A percentile compares a stretch with the other conserved stretches of the same genome.
Conservation (phyloP, 2,888 invertebrate species). For the Tolmerus cingulatus region DNA sequence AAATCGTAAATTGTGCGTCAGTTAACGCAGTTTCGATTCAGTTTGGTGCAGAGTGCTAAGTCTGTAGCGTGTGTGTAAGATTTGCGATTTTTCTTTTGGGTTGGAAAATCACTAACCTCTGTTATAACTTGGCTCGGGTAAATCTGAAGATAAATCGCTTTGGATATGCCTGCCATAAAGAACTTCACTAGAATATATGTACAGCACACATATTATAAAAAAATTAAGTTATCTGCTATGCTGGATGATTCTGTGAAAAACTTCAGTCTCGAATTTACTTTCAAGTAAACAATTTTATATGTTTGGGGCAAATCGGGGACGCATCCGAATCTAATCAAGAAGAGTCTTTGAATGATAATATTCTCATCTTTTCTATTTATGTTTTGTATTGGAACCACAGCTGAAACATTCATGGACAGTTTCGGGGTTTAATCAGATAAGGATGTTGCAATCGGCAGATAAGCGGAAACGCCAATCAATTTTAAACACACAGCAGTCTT, state of each 20-base stretch:
- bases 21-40: too few relatives aligned
- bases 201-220: slow-evolving; percentile 26
- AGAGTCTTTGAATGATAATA: slow-evolving; percentile 24
- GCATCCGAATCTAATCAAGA: slow-evolving; percentile 34
- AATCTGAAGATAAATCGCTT: too few relatives aligned
- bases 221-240: slow-evolving; percentile 14
- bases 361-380: slow-evolving; percentile 39
- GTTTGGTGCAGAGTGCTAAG: too few relatives aligned
- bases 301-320: neutral
- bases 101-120: too few relatives aligned
- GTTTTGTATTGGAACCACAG: slow-evolving; percentile 35
- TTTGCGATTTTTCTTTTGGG: too few relatives aligned
- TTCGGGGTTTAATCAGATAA: slow-evolving; percentile 19
- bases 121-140: too few relatives aligned
- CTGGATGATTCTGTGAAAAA: slow-evolving; percentile 21
- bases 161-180: too few relatives aligned
- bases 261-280: slow-evolving; percentile 13
- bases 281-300: slow-evolving; percentile 14
- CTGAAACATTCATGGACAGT: slow-evolving; percentile 25
- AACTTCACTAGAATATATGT: too few relatives aligned
- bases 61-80: too few relatives aligned
- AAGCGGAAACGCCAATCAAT: slow-evolving; percentile 19
- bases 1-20: too few relatives aligned
- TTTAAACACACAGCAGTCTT: too few relatives aligned
- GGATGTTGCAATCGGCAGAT: neutral